phyloP scores from a whole-genome alignment of 2,113 vertebrate species.

The Podarcis muralis region DNA sequence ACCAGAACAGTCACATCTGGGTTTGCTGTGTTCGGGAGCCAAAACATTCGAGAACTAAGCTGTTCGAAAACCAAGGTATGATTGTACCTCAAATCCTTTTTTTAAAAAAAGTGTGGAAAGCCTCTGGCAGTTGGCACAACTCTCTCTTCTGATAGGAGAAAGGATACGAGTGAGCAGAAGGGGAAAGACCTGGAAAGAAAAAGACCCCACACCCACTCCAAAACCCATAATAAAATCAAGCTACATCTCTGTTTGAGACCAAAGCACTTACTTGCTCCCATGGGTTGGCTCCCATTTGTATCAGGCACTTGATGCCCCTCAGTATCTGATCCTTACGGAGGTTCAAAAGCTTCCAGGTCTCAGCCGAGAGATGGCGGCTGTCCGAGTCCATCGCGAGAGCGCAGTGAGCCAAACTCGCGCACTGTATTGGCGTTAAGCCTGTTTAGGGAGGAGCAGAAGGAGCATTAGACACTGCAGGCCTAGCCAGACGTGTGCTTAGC shows the following conservation, averaged over 20 bases:
- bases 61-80: too few relatives aligned
- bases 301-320: constrained; percentile 81
- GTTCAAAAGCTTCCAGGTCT: constrained; percentile 52
- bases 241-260: rapidly evolving
- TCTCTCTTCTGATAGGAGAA: neutral
- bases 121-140: too few relatives aligned
- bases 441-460: rapidly evolving
- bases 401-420: constrained; percentile 76
- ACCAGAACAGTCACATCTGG: too few relatives aligned
- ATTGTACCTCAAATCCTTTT: neutral
- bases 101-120: too few relatives aligned
- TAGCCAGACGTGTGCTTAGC: neutral
- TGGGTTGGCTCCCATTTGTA: constrained; percentile 80
- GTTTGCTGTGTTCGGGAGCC: too few relatives aligned
- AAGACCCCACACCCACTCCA: neutral
- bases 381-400: constrained; percentile 58
- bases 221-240: rapidly evolving
- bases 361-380: neutral
- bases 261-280: constrained; percentile 62
- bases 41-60: too few relatives aligned
- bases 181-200: neutral
- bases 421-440: constrained; percentile 82
- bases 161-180: neutral
- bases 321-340: constrained; percentile 78
- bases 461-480: rapidly evolving